Evolutionary conservation across 2,797 vertebrate species (phyloP), one percentile per base, ranked within the genome.

Genomic region (Todus mexicanus): DNA sequence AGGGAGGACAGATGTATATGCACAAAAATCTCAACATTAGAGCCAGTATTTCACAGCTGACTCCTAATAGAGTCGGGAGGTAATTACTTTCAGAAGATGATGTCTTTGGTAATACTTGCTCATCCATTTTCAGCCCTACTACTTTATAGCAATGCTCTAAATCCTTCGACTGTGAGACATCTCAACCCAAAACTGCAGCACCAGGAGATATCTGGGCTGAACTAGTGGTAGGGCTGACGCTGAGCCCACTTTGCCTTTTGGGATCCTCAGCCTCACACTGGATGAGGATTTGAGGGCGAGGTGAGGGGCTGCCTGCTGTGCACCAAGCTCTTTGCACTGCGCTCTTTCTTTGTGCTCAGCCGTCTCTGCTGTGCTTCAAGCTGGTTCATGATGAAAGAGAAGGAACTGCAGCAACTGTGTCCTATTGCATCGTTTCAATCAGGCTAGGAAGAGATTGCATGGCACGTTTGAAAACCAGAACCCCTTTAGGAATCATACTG

Each of bases 141-240:
- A 61, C 60, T 88, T 85, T 64, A 31, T 8, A 57, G 38, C 23
- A 31, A 7, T 7, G 22, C 10, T 42, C 11, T 53, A 50, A 40
- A 14, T 23, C 38, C 43, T 74, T 38, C 57, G 43, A 9, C 9
- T 21, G 45, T 9, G 33, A 65, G 57, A 43, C 15, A 38, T 10
- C 38, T 54, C 35, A 74, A 48, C 15, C 12, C 1, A 2, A 37
- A 70, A 37, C 6, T 1, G 1, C 38, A 40, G 35, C 4, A 7
- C n/a, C 43, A 22, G 12, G 18, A 64, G 15, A n/a, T 15, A 42
- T 12, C 6, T 3, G 29, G 19, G 21, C 22, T 10, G 42, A 70
- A 29, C 3, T 3, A 18, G 13, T 4, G 26, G 13, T 42, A 71
- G 17, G 10, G 15, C 9, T 0, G 0, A 31, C 31, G 40, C 18